These are phyloP conservation scores for Melanotaenia boesemani DNA, from an alignment of 2,797 vertebrate species.

Conservation along the genomic window DNA sequence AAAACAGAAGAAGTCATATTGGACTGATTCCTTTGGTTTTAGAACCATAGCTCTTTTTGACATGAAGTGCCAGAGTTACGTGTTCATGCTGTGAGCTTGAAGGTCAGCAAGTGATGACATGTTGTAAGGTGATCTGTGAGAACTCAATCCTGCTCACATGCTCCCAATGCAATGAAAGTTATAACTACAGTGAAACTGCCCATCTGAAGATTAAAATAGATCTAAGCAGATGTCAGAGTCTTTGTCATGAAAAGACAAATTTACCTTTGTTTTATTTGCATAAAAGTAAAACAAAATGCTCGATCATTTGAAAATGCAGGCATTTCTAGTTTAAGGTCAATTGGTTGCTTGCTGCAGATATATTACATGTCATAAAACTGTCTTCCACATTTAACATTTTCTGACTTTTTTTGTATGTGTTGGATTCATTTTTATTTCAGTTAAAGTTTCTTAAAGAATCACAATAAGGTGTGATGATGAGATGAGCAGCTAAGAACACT, in stretches of 20 bases:
- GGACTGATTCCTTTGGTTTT: not conserved
- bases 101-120: constrained; percentile 36
- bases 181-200: not conserved
- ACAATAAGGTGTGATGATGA: constrained; percentile 52
- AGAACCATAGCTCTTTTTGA: constrained; percentile 19
- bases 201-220: constrained; percentile 23
- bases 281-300: not conserved
- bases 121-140: constrained; percentile 35
- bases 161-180: constrained; percentile 18
- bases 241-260: constrained; percentile 5
- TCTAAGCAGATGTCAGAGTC: constrained; percentile 27
- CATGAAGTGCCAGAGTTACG: constrained; percentile 19
- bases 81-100: constrained; percentile 19
- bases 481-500: constrained; percentile 77
- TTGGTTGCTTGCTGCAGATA: constrained; percentile 25
- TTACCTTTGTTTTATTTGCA: constrained; percentile 3
- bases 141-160: constrained; percentile 37
- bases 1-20: not conserved
- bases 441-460: constrained; percentile 58
- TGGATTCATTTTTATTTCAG: constrained; percentile 18
- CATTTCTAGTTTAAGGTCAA: constrained; percentile 13
- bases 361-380: constrained; percentile 33
- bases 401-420: constrained; percentile 44
- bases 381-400: constrained; percentile 65
- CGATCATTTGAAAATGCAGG: constrained; percentile 9